Conservation (phyloP, 2,888 invertebrate genomes). For the Yponomeuta sedellus region DNA sequence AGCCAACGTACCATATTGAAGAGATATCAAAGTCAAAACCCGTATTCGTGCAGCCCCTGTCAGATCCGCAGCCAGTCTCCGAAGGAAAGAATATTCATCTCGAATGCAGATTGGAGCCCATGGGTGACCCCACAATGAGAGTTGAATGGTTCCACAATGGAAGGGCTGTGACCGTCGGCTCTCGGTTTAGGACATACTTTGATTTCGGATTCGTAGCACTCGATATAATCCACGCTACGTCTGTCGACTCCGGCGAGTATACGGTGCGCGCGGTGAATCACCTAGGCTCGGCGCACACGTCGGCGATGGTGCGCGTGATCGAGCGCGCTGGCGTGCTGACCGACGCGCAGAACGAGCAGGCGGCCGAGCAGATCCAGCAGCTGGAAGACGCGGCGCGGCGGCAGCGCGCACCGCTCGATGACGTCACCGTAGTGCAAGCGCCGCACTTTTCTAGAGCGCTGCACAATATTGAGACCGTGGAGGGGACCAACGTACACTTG, state of each 20-base stretch:
- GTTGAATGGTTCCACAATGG: slow-evolving; percentile 98
- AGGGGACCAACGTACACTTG: slow-evolving; percentile 93
- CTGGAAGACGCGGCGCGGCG: slow-evolving; percentile 87
- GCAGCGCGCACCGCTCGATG: slow-evolving; percentile 84
- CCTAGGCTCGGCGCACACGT: slow-evolving; percentile 93
- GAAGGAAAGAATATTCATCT: slow-evolving; percentile 94
- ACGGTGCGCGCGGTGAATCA: slow-evolving; percentile 95
- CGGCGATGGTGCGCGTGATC: slow-evolving; percentile 91
- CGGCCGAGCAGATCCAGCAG: slow-evolving; percentile 93
- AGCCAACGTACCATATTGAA: slow-evolving; percentile 92
- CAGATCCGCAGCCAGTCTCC: slow-evolving; percentile 88
- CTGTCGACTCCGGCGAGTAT: slow-evolving; percentile 97
- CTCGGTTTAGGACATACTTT: slow-evolving; percentile 94
- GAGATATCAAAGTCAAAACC: slow-evolving; percentile 96
- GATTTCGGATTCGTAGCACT: slow-evolving; percentile 98
- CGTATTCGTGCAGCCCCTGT: slow-evolving; percentile 92
- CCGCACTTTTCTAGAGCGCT: slow-evolving; percentile 92
- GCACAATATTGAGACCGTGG: slow-evolving; percentile 92
- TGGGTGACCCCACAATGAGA: slow-evolving; percentile 97
- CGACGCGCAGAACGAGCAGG: slow-evolving; percentile 94
- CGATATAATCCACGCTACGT: slow-evolving; percentile 94
- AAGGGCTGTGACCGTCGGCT: slow-evolving; percentile 89
- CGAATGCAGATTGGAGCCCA: slow-evolving; percentile 94
- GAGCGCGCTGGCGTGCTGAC: slow-evolving; percentile 88
- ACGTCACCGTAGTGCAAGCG: slow-evolving; percentile 88